Conservation (phyloP, 2,113 vertebrate genomes). For the Dendrocopos noguchii region DNA sequence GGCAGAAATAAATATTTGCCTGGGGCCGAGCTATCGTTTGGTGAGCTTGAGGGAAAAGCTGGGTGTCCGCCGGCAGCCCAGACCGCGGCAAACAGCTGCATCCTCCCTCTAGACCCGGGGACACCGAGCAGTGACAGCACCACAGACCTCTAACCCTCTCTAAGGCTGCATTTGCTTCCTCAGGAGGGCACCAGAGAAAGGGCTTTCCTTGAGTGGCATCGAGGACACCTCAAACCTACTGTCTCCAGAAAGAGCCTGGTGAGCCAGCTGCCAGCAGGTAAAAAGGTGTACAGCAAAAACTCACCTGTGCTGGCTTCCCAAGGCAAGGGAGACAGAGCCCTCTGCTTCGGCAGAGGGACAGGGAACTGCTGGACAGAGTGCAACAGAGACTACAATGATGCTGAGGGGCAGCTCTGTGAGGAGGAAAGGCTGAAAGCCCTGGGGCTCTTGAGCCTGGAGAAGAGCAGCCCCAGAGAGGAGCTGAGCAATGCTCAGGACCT, state of each 20-base stretch:
- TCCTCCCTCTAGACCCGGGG: constrained; percentile 37
- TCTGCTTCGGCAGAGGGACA: background rate
- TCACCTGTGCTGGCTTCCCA: background rate
- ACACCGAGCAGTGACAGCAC: background rate
- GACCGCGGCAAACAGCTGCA: constrained; percentile 38
- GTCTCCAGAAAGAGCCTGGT: background rate
- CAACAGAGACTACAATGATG: too few relatives aligned
- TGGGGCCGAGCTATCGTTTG: constrained; percentile 29
- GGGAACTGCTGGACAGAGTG: too few relatives aligned
- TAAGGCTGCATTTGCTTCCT: background rate
- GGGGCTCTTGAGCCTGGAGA: too few relatives aligned
- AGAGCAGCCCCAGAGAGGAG: too few relatives aligned
- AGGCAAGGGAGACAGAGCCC: background rate
- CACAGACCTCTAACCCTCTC: background rate
- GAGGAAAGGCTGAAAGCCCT: too few relatives aligned
- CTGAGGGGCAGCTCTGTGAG: too few relatives aligned
- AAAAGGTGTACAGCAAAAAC: background rate
- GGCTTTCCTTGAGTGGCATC: background rate
- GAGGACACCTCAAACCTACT: background rate
- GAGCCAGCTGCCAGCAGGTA: background rate
- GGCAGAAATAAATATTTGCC: constrained; percentile 48
- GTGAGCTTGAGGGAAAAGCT: background rate
- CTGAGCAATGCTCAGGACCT: too few relatives aligned
- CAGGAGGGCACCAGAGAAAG: background rate
- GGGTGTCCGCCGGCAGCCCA: background rate